Base-by-base conservation (phyloP, 1,140 invertebrate genomes). In the Halotydeus destructor region DNA sequence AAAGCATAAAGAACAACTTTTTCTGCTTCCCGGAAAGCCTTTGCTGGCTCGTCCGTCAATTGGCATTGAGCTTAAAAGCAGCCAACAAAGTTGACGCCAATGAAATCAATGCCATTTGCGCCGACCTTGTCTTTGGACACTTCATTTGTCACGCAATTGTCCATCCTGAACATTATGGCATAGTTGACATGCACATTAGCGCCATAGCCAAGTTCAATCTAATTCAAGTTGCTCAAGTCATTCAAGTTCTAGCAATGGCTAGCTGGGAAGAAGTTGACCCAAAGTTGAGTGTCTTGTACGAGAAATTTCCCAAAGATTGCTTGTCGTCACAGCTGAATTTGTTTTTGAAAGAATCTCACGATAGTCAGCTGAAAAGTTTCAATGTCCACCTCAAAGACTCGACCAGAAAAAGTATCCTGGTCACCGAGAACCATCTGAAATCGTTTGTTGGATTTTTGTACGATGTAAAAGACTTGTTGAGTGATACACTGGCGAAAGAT, bases 111-210 rank as follows among this genome's bases (percentile, higher is more conserved):
- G 70, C 74, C 6, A 74, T 96, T 51, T 85, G 82, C 55, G 82
- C 81, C 1, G 88, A 97, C 57, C 63, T 97, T 16, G 75, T 97
- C 9, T 84, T 96, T 57, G 81, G 78, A 2, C 72, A 83, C 51
- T 94, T 94, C 50, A 83, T 97, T 44, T 97, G 89, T 55, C 85
- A 86, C 6, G 89, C 86, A 0, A 84, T 97, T 33, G 79, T 89
- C 22, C 85, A 93, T 64, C 89, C 91, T 0, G 89, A 96, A 61
- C 76, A 83, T 1, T 78, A 86, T 59, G 88, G 86, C n/a, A 82
- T 96, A 34, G 82, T 80, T 0, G 88, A 93, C 56, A 77, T 79
- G 1, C 47, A 50, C 36, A 81, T 96, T 25, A 84, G 79, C 41
- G 72, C 82, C 48, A 72, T 88, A 26, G 82, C 83, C 4, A 62